Conservation (phyloP, 2,888 invertebrate genomes). For the Trachelus tabidus region DNA sequence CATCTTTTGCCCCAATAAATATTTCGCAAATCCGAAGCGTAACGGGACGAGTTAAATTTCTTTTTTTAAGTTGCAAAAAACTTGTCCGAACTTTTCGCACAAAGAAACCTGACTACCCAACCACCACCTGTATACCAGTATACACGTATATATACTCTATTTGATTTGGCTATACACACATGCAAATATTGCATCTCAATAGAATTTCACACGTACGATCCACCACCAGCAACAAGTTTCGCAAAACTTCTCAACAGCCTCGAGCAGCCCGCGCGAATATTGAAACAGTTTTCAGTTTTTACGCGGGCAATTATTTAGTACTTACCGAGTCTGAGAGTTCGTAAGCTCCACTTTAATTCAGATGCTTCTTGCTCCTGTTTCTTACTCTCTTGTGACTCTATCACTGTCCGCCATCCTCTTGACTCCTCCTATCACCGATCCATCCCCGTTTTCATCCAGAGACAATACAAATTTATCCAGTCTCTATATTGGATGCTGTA, state of each 20-base stretch:
- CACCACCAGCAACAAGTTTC: not conserved
- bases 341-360: constrained; percentile 12
- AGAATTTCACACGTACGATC: not conserved
- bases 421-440: not conserved
- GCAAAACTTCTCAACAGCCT: constrained; percentile 31
- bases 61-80: not conserved
- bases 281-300: constrained; percentile 29
- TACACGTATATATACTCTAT: not conserved
- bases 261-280: constrained; percentile 26
- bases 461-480: not conserved
- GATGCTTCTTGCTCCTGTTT: not conserved
- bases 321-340: constrained; percentile 7
- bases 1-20: not conserved
- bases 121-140: not conserved
- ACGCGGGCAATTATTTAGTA: constrained; percentile 8
- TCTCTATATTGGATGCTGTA: not conserved
- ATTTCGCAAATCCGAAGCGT: not conserved
- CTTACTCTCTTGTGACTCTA: not conserved
- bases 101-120: not conserved
- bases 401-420: not conserved
- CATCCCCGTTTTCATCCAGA: not conserved
- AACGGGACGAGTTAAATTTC: not conserved
- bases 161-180: not conserved
- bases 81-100: not conserved
- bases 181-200: not conserved